phyloP scores from a whole-genome alignment of 2,888 invertebrate genomes.

The Hofmannophila pseudospretella region DNA sequence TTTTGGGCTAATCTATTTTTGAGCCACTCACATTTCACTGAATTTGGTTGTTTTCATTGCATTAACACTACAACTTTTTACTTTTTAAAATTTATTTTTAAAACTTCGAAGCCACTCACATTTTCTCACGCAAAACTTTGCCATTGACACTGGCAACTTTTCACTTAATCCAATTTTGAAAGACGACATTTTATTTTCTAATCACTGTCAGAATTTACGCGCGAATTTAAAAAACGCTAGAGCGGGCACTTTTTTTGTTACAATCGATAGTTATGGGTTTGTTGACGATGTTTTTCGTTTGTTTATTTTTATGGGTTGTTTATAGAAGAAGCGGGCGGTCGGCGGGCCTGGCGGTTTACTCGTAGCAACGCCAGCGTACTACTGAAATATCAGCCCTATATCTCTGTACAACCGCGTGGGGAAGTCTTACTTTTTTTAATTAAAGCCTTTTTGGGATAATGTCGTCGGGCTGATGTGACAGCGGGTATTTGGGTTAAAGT shows the following conservation, averaged over 20 bases:
- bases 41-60: too few species aligned
- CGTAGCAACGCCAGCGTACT: slow-evolving; percentile 44
- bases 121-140: too few species aligned
- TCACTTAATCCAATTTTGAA: slow-evolving; percentile 19
- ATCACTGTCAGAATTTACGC: slow-evolving; percentile 27
- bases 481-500: slow-evolving; percentile 1
- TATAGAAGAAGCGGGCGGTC: slow-evolving; percentile 7
- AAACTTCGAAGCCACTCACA: too few species aligned
- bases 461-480: neutral
- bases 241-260: slow-evolving; percentile 4
- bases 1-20: too few species aligned
- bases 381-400: slow-evolving; percentile 49
- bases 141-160: slow-evolving; percentile 30
- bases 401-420: slow-evolving; percentile 29
- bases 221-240: slow-evolving; percentile 2
- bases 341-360: slow-evolving; percentile 26
- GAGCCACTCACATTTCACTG: too few species aligned
- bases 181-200: slow-evolving; percentile 16
- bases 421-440: slow-evolving; percentile 17
- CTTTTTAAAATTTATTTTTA: too few species aligned
- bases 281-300: slow-evolving; percentile 8
- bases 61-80: too few species aligned
- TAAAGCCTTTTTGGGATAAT: neutral
- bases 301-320: slow-evolving; percentile 9
- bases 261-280: slow-evolving; percentile 10